Evolutionary conservation across 2,888 invertebrate genomes (phyloP), one percentile per base, ranked within the genome.

Genomic region (Pammene aurita): DNA sequence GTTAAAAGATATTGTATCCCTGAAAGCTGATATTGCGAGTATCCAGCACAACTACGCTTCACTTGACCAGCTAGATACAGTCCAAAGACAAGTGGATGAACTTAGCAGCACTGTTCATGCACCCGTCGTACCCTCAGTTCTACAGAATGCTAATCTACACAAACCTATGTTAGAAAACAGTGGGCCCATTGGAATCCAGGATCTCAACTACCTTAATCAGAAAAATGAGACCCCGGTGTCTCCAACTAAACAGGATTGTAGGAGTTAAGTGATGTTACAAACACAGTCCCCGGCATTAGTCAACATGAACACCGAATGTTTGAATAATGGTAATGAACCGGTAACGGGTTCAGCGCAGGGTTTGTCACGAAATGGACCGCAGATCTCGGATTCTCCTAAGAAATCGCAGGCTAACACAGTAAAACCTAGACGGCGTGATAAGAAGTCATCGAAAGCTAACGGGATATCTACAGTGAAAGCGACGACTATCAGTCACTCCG

Each of bases 141-240:
- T 55, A 9, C 55, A 38, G 1, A 55, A 38, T 38, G 13, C 35
- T 7, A 55, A 55, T 55, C 4, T 38, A 5, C 9, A 14, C 14
- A 55, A 10, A 38, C 14, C 35, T 5, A 38, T 38, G 14, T 14
- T 55, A 55, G 55, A 38, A 10, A 9, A 55, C 13, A 55, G 55
- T 10, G 55, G 55, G 9, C 55, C 55, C 2, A 38, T n/a, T 38
- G 55, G 55, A n/a, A 55, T 55, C 5, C 35, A 38, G n/a, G 55
- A 35, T 55, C 14, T 14, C 7, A 14, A 14, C 35, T 35, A 14
- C 7, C n/a, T n/a, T n/a, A n/a, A n/a, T n/a, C n/a, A n/a, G n/a
- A 2, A 38, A 35, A 14, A 2, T 26, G 50, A 18, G 1, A 38
- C 14, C 2, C 5, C 10, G 0, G 38, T 38, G 55, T 7, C 34